Evolutionary conservation across 2,113 vertebrate species (phyloP), one percentile per base, ranked within the genome.

Genomic region (Vulpes ferrilata): DNA sequence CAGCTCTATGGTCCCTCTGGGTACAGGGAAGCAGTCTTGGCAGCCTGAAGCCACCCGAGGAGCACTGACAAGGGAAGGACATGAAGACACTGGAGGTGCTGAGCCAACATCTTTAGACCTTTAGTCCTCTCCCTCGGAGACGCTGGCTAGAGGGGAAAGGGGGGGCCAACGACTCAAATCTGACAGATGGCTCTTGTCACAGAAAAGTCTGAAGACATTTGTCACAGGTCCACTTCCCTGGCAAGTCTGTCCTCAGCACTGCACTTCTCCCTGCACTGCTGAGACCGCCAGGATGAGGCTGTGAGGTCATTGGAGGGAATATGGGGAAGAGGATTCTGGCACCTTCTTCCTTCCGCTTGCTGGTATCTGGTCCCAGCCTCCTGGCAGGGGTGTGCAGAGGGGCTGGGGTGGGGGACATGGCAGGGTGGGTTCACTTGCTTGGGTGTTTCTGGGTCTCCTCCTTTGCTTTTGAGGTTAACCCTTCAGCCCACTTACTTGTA

Each of bases 161-260:
- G 16, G 25, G 57, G 59, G 30, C 11, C 25, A 43, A 5, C 30
- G 84, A 62, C 95, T 74, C 51, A 65, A 62, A 57, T 65, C 88
- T 88, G 90, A 97, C 30, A 60, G 90, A 94, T 76, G 84, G 80
- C 25, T 92, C 73, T 84, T 94, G 84, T 95, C 96, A 95, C 92
- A 85, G 74, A 62, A 64, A 90, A 93, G 93, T 85, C 51, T 51
- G 19, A 88, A 64, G 59, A 69, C 86, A 85, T 93, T 88, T 71
- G 64, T 96, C 93, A 79, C 1, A 3, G 73, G 59, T 59, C 84
- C 48, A 65, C 48, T 86, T 95, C 53, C 30, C 55, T 73, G 84
- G 80, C 80, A 82, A 80, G 35, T 64, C 20, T 81, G 81, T 89
- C 17, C 43, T 93, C 25, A 9, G 38, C 10, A 35, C 51, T 55